phyloP scores from a whole-genome alignment of 2,888 invertebrate genomes.

The Callinectes sapidus region DNA sequence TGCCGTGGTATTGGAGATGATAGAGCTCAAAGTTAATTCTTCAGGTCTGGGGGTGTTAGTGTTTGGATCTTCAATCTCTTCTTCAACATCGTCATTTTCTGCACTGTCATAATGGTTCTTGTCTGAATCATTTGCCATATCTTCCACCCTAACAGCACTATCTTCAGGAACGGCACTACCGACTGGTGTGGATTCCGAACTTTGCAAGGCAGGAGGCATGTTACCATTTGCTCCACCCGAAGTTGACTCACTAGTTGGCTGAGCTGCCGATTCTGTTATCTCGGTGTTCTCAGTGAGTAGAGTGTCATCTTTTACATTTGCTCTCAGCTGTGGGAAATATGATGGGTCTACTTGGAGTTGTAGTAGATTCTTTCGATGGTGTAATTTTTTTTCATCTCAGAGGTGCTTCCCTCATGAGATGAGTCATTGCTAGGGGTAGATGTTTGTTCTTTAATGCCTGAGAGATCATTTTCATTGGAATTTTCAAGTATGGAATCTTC shows the following conservation, averaged over 20 bases:
- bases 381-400: neutral
- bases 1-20: neutral
- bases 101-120: neutral
- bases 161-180: neutral
- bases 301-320: neutral
- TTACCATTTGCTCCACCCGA: neutral
- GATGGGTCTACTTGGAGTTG: slow-evolving; percentile 1
- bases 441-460: too few species aligned
- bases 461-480: neutral
- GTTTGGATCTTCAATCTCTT: neutral
- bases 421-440: neutral
- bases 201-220: neutral
- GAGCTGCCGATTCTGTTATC: neutral
- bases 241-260: neutral
- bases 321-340: neutral
- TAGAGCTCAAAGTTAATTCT: neutral
- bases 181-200: neutral
- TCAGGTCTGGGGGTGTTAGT: neutral
- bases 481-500: neutral
- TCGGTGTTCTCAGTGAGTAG: neutral
- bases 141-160: neutral
- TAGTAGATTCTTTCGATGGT: neutral
- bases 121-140: neutral
- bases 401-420: neutral
- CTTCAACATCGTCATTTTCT: neutral